Base-by-base conservation (phyloP, 2,888 invertebrate genomes). In the Agonopterix alstromeriana region DNA sequence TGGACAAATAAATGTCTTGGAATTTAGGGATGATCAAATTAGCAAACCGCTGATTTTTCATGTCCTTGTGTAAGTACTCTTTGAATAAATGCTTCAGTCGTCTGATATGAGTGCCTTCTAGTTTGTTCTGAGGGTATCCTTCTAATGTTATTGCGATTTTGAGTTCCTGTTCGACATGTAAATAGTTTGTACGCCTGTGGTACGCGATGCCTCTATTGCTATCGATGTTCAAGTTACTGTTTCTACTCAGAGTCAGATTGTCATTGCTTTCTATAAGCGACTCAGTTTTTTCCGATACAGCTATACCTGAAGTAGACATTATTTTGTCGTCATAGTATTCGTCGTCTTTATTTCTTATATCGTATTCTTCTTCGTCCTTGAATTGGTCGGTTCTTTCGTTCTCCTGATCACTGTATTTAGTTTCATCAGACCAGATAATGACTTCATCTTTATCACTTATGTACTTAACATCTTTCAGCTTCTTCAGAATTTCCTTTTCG, bases 181-280 rank as follows among this genome's bases (percentile, higher is more conserved):
- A 61, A 50, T 87, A 87, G 53, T 87, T 87, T 0, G 87, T 87
- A 14, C 87, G 69, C 58, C 87, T 77, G 49, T 86, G 77, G 48
- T 86, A 87, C 0, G 86, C 83, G 8, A 85, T 81, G 0, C 86
- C 84, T 63, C 84, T 70, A 41, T 78, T 83, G 47, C 83, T 84
- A 47, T 85, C 83, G 8, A 85, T 82, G 36, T 82, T 81, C 5
- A 86, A 53, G 48, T 76, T 76, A 42, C 81, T 78, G 40, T 67
- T 70, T 46, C 75, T 73, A 10, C 70, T 65, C 2, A 76, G 51
- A 10, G 54, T 63, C 2, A 82, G 57, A 52, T 77, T 77, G 3
- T 80, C 79, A 42, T 58, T 70, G 53, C 81, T 85, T 53, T 74
- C 82, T 10, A 68, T 60, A 17, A 76, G 45, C 0, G 81, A 82